Base-by-base conservation (phyloP, 2,113 vertebrate species). In the Sialia sialis region DNA sequence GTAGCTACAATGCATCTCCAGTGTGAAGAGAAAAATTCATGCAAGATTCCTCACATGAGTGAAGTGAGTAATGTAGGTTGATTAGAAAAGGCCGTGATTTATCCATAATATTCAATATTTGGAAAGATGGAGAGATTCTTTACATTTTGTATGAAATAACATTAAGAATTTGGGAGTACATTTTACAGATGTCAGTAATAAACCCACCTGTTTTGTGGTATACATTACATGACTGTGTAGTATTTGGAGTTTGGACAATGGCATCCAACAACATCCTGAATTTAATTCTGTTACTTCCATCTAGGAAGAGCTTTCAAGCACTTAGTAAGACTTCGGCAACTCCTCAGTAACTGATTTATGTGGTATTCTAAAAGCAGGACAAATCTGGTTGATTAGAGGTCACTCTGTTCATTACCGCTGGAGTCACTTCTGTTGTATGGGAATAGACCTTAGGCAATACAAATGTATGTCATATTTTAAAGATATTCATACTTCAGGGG, bases 381-480 rank as follows among this genome's bases (percentile, higher is more conserved):
- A 62, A 70, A 80, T 94, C 55, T 49, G 58, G 68, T 88, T 93
- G 85, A 84, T 92, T 72, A 76, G 79, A 94, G 79, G 93, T 95
- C 82, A 14, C 48, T 93, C 82, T 84, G 49, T 93, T 96, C 75
- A 58, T 92, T 96, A 95, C 39, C 0, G 0, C 51, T 94, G 68
- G 73, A 87, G 68, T 85, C 29, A 34, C 67, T 96, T 92, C 14
- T 76, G n/a, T 64, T 84, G 41, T 76, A 52, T 59, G 34, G 66
- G 63, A 89, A 70, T 58, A 75, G 68, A 84, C 76, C 60, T 90
- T 32, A 49, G 60, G 64, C 89, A 72, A 7, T 68, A 74, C 25
- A 86, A 82, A 90, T 51, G 13, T 87, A 22, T 79, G 46, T 68
- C 58, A 11, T 81, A 49, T 88, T 90, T 94, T 86, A 84, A 95